These are phyloP conservation scores for Antheraea mylitta DNA, from an alignment of 1,140 invertebrate species.

Conservation along the genomic window DNA sequence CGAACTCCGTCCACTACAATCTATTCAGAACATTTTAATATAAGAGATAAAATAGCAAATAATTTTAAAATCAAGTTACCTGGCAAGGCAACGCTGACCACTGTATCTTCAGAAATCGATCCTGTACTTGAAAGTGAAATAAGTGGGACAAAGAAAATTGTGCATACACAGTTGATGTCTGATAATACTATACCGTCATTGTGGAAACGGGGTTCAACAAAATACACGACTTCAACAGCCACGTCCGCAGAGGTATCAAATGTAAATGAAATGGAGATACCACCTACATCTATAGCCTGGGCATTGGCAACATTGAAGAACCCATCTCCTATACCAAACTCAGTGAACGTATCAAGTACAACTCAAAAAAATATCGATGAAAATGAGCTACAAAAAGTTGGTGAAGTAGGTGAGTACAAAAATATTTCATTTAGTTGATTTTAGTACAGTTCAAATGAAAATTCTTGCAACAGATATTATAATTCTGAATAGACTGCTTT, in stretches of 20 bases:
- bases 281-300: constrained; percentile 67
- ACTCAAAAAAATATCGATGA: constrained; percentile 57
- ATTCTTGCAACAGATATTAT: not conserved
- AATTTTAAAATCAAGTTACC: constrained; percentile 30
- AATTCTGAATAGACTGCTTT: too few species aligned
- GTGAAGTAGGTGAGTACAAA: constrained; percentile 51
- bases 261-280: constrained; percentile 58
- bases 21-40: constrained; percentile 69
- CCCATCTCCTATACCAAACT: constrained; percentile 44
- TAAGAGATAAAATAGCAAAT: constrained; percentile 55
- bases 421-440: not conserved
- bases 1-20: constrained; percentile 54
- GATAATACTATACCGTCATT: constrained; percentile 67
- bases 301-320: constrained; percentile 59
- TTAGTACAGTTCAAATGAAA: not conserved
- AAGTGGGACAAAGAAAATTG: constrained; percentile 57
- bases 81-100: constrained; percentile 50
- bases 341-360: constrained; percentile 41
- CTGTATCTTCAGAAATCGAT: constrained; percentile 66
- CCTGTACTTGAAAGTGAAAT: constrained; percentile 63
- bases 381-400: constrained; percentile 67
- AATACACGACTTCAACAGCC: constrained; percentile 46
- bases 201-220: constrained; percentile 66
- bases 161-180: constrained; percentile 60
- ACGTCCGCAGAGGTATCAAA: constrained; percentile 39